Percentiles rank a stretch among this genome's conserved stretches.
Evolutionary conservation across 2,888 invertebrate species (phyloP).

Genomic region (Neelides folsomi): DNA sequence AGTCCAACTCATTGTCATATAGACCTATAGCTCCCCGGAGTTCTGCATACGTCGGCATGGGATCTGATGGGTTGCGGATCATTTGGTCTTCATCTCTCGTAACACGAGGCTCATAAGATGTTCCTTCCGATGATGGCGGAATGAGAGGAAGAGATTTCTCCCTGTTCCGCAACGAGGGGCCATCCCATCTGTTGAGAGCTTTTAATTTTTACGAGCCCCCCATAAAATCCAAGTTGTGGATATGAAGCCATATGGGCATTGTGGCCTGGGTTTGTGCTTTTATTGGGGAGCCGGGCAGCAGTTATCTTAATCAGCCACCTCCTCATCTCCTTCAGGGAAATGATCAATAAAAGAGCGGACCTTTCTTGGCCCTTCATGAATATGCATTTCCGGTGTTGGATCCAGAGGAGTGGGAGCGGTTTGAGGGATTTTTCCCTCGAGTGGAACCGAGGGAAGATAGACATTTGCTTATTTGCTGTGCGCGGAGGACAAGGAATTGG

Average conservation of each 20-base stretch:
- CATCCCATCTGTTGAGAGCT: conserved; percentile 12
- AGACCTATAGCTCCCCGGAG: conserved; percentile 16
- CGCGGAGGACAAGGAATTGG: conserved; percentile 5
- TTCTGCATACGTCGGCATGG: conserved; percentile 19
- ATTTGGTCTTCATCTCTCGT: conserved; percentile 12
- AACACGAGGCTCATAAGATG: background rate
- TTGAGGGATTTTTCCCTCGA: conserved; percentile 1
- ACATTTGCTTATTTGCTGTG: background rate
- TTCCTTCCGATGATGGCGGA: background rate
- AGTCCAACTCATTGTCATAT: conserved; percentile 21
- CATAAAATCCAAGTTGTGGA: conserved; percentile 4
- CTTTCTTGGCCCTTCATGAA: background rate
- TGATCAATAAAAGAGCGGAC: background rate
- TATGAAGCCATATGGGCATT: background rate
- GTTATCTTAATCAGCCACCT: background rate
- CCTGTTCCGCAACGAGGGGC: conserved; percentile 3
- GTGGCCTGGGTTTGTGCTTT: background rate
- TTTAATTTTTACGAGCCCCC: conserved; percentile 13
- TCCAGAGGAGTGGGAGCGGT: background rate
- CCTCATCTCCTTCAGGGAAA: background rate
- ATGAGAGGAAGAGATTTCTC: conserved; percentile 2
- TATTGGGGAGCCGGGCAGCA: background rate
- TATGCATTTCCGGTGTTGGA: background rate
- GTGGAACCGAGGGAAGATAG: conserved; percentile 2
- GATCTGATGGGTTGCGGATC: conserved; percentile 19